Evolutionary conservation across 2,797 vertebrate species (phyloP).

Genomic region (Otus scops): DNA sequence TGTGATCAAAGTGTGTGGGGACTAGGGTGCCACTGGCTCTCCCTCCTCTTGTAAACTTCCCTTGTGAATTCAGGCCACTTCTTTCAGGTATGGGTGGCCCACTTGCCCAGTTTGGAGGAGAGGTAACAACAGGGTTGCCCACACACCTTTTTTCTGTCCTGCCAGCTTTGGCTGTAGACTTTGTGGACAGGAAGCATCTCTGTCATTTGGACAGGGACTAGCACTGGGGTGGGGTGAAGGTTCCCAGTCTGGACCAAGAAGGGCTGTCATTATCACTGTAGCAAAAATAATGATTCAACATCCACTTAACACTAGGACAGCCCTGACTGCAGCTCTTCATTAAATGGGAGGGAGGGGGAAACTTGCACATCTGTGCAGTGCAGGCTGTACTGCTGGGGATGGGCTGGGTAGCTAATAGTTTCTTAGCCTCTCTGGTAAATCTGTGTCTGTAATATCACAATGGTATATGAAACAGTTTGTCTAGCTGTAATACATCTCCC

Average conservation of each 20-base stretch:
- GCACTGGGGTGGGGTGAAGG: background rate
- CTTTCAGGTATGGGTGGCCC: background rate
- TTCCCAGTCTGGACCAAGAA: background rate
- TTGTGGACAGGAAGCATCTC: background rate
- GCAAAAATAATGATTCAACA: constrained; percentile 16
- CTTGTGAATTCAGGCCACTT: background rate
- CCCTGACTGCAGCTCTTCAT: background rate
- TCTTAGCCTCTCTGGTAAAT: background rate
- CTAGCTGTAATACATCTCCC: background rate
- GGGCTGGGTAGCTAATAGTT: background rate
- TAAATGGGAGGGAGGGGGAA: background rate
- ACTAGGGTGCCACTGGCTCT: background rate
- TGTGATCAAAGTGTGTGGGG: background rate
- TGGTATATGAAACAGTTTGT: background rate
- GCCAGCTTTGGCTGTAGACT: background rate
- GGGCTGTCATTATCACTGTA: background rate
- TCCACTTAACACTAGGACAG: background rate
- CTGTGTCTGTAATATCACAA: background rate
- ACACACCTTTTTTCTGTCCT: background rate
- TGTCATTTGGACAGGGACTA: background rate
- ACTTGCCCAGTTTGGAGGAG: background rate
- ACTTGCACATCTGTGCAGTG: background rate
- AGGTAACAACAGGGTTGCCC: background rate
- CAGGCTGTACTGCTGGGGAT: background rate
- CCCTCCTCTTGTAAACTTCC: background rate